Percentiles rank a stretch among this genome's conserved stretches.
phyloP scores from a whole-genome alignment of 2,797 vertebrate species.

The Microctenopoma lineatum region DNA sequence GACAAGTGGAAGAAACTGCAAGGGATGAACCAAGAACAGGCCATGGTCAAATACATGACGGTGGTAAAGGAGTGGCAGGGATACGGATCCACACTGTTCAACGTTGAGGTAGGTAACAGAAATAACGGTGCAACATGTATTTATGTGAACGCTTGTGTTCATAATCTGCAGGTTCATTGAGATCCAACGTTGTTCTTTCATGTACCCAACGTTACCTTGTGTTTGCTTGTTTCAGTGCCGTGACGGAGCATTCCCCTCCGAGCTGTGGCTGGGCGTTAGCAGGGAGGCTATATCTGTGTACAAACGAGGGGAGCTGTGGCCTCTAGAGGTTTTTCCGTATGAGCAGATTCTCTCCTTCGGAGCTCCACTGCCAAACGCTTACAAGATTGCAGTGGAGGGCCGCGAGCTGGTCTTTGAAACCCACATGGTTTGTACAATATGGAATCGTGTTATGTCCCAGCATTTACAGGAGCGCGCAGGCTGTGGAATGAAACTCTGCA shows the following conservation, averaged over 20 bases:
- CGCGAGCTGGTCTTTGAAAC: constrained; percentile 95
- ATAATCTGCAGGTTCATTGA: no score
- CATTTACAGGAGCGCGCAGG: background rate
- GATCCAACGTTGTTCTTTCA: background rate
- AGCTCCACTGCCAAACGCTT: constrained; percentile 90
- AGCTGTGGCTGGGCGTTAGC: constrained; percentile 95
- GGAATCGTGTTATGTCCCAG: background rate
- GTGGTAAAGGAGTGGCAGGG: constrained; percentile 96
- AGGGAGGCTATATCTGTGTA: constrained; percentile 94
- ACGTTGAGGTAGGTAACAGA: constrained; percentile 89
- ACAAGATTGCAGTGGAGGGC: constrained; percentile 95
- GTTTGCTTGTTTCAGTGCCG: constrained; percentile 79
- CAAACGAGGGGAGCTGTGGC: constrained; percentile 92
- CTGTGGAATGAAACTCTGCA: background rate
- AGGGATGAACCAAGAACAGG: constrained; percentile 92
- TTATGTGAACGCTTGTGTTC: no score
- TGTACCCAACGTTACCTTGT: background rate
- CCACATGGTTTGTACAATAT: constrained; percentile 84
- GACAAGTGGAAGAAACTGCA: constrained; percentile 97
- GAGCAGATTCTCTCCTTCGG: constrained; percentile 97
- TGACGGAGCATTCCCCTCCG: constrained; percentile 91
- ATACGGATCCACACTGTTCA: constrained; percentile 95
- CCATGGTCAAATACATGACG: constrained; percentile 95
- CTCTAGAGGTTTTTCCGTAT: constrained; percentile 93
- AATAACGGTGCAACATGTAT: background rate